Base-by-base conservation (phyloP, 2,797 vertebrate genomes). In the Semaprochilodus insignis region DNA sequence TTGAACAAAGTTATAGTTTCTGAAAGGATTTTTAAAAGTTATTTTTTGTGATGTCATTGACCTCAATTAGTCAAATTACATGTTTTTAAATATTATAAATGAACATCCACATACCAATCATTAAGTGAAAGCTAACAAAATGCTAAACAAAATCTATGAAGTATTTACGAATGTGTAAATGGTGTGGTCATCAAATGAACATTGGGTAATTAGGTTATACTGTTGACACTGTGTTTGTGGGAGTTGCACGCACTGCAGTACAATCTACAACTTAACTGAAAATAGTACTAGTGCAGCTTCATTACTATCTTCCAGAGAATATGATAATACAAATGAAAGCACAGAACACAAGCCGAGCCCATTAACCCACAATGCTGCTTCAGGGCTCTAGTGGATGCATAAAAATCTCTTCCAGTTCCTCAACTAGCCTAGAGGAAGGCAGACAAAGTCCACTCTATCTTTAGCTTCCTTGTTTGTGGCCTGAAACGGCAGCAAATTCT, bases 401-500 rank as follows among this genome's bases (percentile, higher is more conserved):
- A 72, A 57, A 74, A 74, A 57, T 27, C 31, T 6, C 40, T 74
- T 57, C 31, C 72, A 34, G 23, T 57, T 57, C 17, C 71, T 25
- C 1, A 4, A 54, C 51, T 27, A 55, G 71, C 71, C 52, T 31
- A 11, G 19, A 74, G 31, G 31, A 54, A 60, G 27, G 10, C 21
- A 51, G 40, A 51, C 52, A 71, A 71, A 25, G 55, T 74, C 17
- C 21, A 74, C n/a, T 71, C 19, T 70, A 48, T 44, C 51, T 74
- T 40, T 31, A 57, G 25, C 25, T 55, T 55, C 52, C 69, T 27
- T 52, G 13, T 72, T 54, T 21, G 25, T 57, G 25, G 27, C 51
- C 51, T 55, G 16, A 57, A 74, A 21, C 48, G 15, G 48, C 48
- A 31, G 3, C 13, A 10, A 8, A 1, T 10, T 17, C 54, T 34